Conservation (phyloP, 2,797 vertebrate species). For the Anabacerthia variegaticeps region DNA sequence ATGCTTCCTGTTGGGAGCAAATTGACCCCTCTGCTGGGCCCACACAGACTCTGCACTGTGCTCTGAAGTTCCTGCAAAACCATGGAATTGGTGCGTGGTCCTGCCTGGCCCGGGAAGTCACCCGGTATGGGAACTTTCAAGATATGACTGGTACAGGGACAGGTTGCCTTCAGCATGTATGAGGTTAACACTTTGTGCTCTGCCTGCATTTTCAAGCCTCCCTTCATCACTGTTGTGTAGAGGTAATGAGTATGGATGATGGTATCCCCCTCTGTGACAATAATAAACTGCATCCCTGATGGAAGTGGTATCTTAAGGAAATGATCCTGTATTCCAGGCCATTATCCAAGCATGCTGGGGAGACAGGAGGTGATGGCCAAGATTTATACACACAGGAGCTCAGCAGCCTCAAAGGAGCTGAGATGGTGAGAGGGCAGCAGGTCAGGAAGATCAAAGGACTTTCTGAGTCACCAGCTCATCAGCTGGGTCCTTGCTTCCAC, state of each 20-base stretch:
- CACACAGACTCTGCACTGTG: background rate
- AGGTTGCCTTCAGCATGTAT: background rate
- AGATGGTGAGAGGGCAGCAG: background rate
- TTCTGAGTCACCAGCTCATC: background rate
- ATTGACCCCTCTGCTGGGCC: background rate
- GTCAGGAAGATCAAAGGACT: background rate
- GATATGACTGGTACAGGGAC: background rate
- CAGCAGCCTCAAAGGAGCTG: background rate
- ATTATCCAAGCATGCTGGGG: background rate
- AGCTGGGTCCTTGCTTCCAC: background rate
- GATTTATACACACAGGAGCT: background rate
- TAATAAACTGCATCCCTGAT: background rate
- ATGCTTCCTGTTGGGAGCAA: background rate
- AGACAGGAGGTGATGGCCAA: background rate
- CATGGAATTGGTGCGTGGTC: background rate
- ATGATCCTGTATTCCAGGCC: background rate
- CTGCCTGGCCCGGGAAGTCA: background rate
- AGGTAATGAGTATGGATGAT: background rate
- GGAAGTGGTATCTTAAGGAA: background rate
- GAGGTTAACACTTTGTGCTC: background rate
- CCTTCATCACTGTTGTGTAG: background rate
- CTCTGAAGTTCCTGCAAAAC: conserved; percentile 35
- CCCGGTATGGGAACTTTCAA: background rate
- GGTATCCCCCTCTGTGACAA: background rate
- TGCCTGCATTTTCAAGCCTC: background rate